These are phyloP conservation scores for Trissonchulus latispiculum DNA, from an alignment of 2,888 invertebrate species.

Conservation along the genomic window DNA sequence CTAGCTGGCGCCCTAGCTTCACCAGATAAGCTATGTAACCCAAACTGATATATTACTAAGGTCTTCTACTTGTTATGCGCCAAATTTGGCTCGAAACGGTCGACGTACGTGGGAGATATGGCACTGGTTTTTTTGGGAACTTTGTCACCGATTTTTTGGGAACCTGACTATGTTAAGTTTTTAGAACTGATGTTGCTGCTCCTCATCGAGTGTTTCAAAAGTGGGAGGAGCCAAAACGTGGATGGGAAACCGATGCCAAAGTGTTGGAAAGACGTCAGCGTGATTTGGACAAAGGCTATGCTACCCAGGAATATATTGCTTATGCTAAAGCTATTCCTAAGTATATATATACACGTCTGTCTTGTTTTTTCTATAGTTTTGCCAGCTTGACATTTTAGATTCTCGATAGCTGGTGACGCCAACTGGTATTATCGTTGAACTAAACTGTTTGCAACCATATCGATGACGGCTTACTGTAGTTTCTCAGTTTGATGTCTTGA, in stretches of 20 bases:
- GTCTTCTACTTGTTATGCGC: no score
- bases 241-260: slow-evolving; percentile 15
- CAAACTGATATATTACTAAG: no score
- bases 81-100: no score
- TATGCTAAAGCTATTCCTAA: slow-evolving; percentile 2
- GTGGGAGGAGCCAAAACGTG: slow-evolving; percentile 3
- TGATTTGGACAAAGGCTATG: slow-evolving; percentile 16
- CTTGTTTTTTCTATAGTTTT: no score
- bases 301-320: slow-evolving; percentile 1
- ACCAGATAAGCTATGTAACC: no score
- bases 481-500: background rate
- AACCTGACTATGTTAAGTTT: background rate
- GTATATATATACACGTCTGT: no score
- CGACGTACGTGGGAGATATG: no score
- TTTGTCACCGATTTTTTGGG: no score
- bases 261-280: slow-evolving; percentile 8
- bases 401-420: background rate
- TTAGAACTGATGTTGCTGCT: background rate
- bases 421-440: background rate
- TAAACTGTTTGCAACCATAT: background rate
- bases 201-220: background rate
- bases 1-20: no score
- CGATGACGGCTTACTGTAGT: background rate
- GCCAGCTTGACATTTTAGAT: background rate
- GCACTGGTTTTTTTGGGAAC: no score